Percentiles rank a stretch among this genome's conserved stretches.
phyloP scores from a whole-genome alignment of 2,888 invertebrate genomes.

The Phaonia tiefii region DNA sequence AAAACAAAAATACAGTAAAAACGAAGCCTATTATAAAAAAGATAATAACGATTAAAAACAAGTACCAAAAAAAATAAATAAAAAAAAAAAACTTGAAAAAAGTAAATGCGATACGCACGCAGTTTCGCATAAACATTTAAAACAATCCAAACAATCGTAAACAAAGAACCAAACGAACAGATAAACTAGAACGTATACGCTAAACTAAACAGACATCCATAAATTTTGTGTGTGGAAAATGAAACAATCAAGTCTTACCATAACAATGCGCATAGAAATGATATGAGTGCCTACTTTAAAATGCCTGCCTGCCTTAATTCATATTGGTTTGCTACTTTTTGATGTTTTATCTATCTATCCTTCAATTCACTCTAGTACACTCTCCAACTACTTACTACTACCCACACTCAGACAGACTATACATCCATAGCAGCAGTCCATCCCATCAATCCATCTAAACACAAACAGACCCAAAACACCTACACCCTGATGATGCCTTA shows the following conservation, averaged over 20 bases:
- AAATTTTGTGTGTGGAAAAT: slow-evolving; percentile 65
- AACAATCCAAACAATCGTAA: slow-evolving; percentile 42
- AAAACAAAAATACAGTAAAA: slow-evolving; percentile 44
- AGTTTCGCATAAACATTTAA: slow-evolving; percentile 56
- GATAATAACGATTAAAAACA: slow-evolving; percentile 18
- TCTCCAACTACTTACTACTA: slow-evolving; percentile 3
- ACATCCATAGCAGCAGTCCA: not conserved
- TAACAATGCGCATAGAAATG: slow-evolving; percentile 62
- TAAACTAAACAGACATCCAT: slow-evolving; percentile 67
- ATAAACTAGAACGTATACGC: slow-evolving; percentile 62
- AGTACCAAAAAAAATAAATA: slow-evolving; percentile 37
- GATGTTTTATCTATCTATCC: slow-evolving; percentile 65
- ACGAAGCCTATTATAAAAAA: slow-evolving; percentile 57
- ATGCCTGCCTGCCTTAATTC: slow-evolving; percentile 72
- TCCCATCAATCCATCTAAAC: not conserved
- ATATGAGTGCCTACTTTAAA: slow-evolving; percentile 71
- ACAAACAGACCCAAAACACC: not conserved
- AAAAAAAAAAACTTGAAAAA: slow-evolving; percentile 51
- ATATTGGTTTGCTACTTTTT: slow-evolving; percentile 71
- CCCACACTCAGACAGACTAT: not conserved
- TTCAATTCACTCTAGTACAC: slow-evolving; percentile 44
- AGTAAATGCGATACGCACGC: slow-evolving; percentile 52
- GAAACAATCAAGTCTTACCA: slow-evolving; percentile 65
- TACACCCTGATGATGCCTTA: not conserved
- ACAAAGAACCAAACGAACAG: slow-evolving; percentile 38